Base-by-base conservation (phyloP, 2,888 invertebrate species). In the Cosmopolites sordidus region DNA sequence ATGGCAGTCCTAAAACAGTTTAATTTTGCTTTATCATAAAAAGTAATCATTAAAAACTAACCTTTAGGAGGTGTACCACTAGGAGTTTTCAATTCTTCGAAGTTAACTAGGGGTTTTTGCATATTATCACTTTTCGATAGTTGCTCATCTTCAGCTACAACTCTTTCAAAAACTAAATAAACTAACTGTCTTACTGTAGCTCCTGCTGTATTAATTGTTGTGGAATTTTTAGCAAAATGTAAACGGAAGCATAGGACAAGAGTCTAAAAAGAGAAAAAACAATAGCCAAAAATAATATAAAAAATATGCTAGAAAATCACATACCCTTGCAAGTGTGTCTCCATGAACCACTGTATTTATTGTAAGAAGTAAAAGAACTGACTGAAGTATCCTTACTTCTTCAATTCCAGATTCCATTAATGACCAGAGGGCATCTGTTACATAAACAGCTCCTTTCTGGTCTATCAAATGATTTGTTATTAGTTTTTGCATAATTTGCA, bases 171-270 rank as follows among this genome's bases (percentile, higher is more conserved):
- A 2, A 93, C 92, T 49, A 94, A 78, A 16, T 93, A 92, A 16
- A 97, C 94, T 18, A 98, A 78, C 70, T 99, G 98, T 16, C 98
- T 79, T 17, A 99, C 94, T 1, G 97, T 97, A 27, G 99, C 99
- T 1, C 97, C 96, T 5, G 98, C 98, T 9, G 98, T 96, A 73
- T 97, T 98, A 44, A 92, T 90, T 39, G 95, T 96, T 55, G 94
- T 94, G 1, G 88, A 84, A 76, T 98, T 97, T 73, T 92, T 91
- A 5, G 93, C 87, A 64, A 93, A 91, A 72, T 98, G 95, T 67
- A 99, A 83, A n/a, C 95, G 87, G 76, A 99, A 95, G 73, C 97
- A 97, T 61, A 98, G 79, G 40, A 97, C 98, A 72, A 95, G 79
- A 48, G 91, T 92, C 91, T 93, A 75, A 22, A 76, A n/a, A n/a